Evolutionary conservation across 2,888 invertebrate species (phyloP), one percentile per base, ranked within the genome.

Genomic region (Cephus pulcher): DNA sequence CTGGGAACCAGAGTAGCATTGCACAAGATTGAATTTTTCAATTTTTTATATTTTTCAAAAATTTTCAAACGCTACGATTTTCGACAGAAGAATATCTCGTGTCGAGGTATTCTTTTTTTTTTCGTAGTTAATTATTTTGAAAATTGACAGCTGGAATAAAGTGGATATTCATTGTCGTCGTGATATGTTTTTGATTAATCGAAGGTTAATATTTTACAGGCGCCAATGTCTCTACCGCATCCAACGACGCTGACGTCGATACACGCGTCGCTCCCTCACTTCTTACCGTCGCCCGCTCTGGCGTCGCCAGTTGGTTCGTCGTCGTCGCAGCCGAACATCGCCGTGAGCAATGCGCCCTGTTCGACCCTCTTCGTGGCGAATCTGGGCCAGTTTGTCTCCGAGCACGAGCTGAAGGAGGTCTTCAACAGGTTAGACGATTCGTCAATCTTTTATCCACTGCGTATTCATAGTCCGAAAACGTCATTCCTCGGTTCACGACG

Each of bases 311-410:
- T 96, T 82, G 96, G 96, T 84, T 96, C 96, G 84, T 94, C 95
- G 84, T 95, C 95, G 87, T 94, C 95, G 79, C 95, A 95, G 91
- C 94, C 94, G 82, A 95, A 95, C 92, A 94, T 95, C 93, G 95
- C 93, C 91, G 95, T 94, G 88, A 93, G 93, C 91, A 96, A 97
- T 92, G 96, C 97, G 87, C 98, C 98, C 87, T 98, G 98, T 94
- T 98, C 98, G 89, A 99, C 99, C 86, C 95, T 99, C 86, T 99
- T 99, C 94, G 98, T 99, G 91, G 99, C 99, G 90, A 99, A 99
- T 93, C 95, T 99, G 91, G 98, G 99, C 86, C 98, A 98, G 93
- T 98, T 97, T 92, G 98, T 98, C 90, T 98, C 98, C 86, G 99
- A 99, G 93, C 98, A 99, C 92, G 99, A 99, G 93, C 95, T 99